phyloP scores from a whole-genome alignment of 2,888 invertebrate species.

The Willowsia nigromaculata region DNA sequence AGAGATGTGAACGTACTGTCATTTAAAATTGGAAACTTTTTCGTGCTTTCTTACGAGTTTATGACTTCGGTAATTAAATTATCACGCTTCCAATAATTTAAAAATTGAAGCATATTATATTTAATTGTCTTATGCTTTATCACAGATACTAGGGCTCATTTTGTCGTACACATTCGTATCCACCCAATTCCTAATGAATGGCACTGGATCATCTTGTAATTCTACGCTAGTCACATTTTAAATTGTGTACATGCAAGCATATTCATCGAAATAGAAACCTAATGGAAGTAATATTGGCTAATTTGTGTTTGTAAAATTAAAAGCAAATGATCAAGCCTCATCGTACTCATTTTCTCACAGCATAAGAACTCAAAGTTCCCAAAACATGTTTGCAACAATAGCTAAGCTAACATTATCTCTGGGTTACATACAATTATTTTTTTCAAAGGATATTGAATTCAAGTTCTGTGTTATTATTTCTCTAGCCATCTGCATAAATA shows the following conservation, averaged over 20 bases:
- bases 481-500: too few relatives aligned
- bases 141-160: conserved; percentile 32
- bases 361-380: too few relatives aligned
- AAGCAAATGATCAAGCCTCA: too few relatives aligned
- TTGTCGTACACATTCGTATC: conserved; percentile 56
- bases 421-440: too few relatives aligned
- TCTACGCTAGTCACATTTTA: not conserved
- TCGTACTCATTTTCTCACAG: too few relatives aligned
- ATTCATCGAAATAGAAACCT: too few relatives aligned
- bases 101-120: not conserved
- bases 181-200: conserved; percentile 34
- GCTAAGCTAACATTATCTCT: too few relatives aligned
- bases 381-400: too few relatives aligned
- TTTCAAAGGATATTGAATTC: too few relatives aligned
- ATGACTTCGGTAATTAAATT: conserved; percentile 9
- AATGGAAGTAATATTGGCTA: too few relatives aligned
- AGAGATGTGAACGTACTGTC: conserved; percentile 41
- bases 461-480: too few relatives aligned
- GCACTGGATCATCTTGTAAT: not conserved
- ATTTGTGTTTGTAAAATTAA: too few relatives aligned
- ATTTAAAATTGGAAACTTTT: conserved; percentile 39
- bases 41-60: conserved; percentile 40
- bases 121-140: not conserved
- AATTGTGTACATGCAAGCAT: not conserved
- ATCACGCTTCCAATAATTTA: not conserved